phyloP scores from a whole-genome alignment of 2,888 invertebrate species.

The Athalia circularis region DNA sequence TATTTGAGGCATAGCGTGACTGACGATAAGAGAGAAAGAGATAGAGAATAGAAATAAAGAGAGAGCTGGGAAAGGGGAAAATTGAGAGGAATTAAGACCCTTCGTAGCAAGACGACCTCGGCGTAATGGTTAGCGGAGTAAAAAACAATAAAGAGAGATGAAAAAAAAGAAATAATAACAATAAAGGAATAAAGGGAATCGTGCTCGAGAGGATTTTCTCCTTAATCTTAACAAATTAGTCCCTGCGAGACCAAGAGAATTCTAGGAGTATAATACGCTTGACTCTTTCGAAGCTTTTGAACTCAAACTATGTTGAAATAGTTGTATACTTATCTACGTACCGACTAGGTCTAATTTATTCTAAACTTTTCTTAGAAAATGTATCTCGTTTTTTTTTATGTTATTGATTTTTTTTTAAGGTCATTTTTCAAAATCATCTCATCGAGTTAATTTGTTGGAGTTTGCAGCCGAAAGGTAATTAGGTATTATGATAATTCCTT shows the following conservation, averaged over 20 bases:
- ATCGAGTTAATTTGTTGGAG: too few relatives aligned
- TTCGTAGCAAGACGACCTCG: not conserved
- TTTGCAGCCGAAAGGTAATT: too few relatives aligned
- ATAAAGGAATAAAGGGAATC: conserved; percentile 13
- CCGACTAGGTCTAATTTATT: not conserved
- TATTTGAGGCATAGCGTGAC: not conserved
- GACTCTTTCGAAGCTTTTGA: too few relatives aligned
- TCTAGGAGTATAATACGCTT: too few relatives aligned
- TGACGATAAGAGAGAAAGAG: not conserved
- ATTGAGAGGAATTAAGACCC: not conserved
- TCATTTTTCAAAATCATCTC: too few relatives aligned
- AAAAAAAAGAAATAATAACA: not conserved
- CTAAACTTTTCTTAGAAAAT: too few relatives aligned
- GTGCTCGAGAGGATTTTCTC: conserved; percentile 53
- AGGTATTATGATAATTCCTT: too few relatives aligned
- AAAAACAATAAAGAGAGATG: too few relatives aligned
- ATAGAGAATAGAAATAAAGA: not conserved
- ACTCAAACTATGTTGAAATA: too few relatives aligned
- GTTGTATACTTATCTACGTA: not conserved
- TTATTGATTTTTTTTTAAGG: too few relatives aligned
- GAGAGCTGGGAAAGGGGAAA: not conserved
- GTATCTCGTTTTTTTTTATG: too few relatives aligned
- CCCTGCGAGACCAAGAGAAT: conserved; percentile 4
- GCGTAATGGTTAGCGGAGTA: not conserved
- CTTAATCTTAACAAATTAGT: conserved; percentile 63